Evolutionary conservation across 2,797 vertebrate species (phyloP).

Genomic region (Yasuhikotakia modesta): DNA sequence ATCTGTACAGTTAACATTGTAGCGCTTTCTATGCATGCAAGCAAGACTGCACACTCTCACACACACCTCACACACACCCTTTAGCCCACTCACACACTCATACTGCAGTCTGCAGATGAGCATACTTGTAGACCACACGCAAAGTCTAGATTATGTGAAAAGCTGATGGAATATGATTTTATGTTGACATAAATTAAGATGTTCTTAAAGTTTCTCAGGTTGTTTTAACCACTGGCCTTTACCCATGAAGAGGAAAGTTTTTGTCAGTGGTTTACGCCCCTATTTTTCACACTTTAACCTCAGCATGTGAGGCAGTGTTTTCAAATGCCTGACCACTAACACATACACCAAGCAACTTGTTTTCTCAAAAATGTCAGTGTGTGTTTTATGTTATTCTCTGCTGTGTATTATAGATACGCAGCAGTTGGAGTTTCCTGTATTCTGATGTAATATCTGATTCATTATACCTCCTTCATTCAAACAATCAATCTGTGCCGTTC

Average conservation of each 20-base stretch:
- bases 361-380: not conserved
- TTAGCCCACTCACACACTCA: not conserved
- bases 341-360: not conserved
- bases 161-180: not conserved
- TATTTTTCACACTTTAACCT: slow-evolving; percentile 55
- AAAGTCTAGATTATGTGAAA: not conserved
- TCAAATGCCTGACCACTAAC: too few species aligned
- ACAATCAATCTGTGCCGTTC: slow-evolving; percentile 24
- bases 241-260: too few species aligned
- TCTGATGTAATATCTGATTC: slow-evolving; percentile 81
- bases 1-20: slow-evolving; percentile 31
- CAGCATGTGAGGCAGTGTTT: slow-evolving; percentile 33
- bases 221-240: not conserved
- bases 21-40: slow-evolving; percentile 41
- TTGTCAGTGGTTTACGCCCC: slow-evolving; percentile 34
- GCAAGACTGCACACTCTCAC: slow-evolving; percentile 45
- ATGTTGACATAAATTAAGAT: not conserved
- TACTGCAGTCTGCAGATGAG: not conserved
- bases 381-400: not conserved
- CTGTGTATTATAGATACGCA: slow-evolving; percentile 66
- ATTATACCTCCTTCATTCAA: not conserved
- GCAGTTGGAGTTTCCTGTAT: slow-evolving; percentile 75
- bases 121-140: not conserved
- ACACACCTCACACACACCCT: slow-evolving; percentile 33
- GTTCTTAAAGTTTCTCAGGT: slow-evolving; percentile 5